Evolutionary conservation across 1,140 invertebrate species (phyloP).

Genomic region (Homalodisca vitripennis): DNA sequence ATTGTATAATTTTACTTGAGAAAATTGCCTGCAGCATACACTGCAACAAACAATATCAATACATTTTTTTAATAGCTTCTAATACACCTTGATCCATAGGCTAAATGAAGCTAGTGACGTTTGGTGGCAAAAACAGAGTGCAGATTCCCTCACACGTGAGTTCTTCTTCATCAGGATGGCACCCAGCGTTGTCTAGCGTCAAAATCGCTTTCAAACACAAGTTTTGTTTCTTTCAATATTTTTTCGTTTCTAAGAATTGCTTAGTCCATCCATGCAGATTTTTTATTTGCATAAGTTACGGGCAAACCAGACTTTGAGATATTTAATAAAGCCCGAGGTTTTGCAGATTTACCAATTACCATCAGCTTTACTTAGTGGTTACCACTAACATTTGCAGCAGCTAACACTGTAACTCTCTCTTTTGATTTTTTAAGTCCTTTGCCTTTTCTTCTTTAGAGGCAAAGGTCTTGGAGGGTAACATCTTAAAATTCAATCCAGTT

Average conservation of each 20-base stretch:
- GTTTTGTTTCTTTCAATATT: not conserved
- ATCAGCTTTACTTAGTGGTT: conserved; percentile 42
- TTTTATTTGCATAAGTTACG: conserved; percentile 43
- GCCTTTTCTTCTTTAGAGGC: conserved; percentile 33
- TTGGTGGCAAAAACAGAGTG: not conserved
- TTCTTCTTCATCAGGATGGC: not conserved
- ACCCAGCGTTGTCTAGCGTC: not conserved
- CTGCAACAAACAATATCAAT: not conserved
- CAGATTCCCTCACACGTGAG: not conserved
- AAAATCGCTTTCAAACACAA: not conserved
- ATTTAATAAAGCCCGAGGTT: conserved; percentile 43
- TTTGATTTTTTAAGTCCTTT: not conserved
- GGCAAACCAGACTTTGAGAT: conserved; percentile 38
- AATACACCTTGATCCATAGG: conserved; percentile 3
- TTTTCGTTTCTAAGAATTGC: conserved; percentile 41
- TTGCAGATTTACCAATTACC: conserved; percentile 42
- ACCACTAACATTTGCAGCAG: conserved; percentile 41
- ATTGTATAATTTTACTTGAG: not conserved
- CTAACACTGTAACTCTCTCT: not conserved
- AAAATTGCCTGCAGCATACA: not conserved
- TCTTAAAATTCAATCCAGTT: conserved; percentile 42
- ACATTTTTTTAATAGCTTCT: not conserved
- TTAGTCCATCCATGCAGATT: conserved; percentile 46
- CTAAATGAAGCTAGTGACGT: not conserved
- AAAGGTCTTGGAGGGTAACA: conserved; percentile 40